Evolutionary conservation across 2,797 vertebrate genomes (phyloP).

Genomic region (Hoplostethus atlanticus): DNA sequence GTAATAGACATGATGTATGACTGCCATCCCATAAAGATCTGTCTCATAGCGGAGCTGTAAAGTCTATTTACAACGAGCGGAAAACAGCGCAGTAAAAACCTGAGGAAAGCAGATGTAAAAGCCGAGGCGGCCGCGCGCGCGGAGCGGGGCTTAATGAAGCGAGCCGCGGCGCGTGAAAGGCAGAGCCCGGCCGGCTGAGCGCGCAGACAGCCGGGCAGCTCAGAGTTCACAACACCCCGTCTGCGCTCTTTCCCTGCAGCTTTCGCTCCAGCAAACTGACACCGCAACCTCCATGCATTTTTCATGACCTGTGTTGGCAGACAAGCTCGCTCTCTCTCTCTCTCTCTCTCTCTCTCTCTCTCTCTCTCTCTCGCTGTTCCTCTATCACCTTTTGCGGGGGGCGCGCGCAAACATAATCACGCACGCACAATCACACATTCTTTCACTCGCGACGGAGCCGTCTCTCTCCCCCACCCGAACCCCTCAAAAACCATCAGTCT

Average conservation of each 20-base stretch:
- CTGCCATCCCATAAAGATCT: neutral
- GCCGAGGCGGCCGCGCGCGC: neutral
- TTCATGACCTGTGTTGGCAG: constrained; percentile 75
- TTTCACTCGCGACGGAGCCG: constrained; percentile 69
- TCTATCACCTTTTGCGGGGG: constrained; percentile 42
- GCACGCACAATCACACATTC: constrained; percentile 56
- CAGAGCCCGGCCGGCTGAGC: constrained; percentile 44
- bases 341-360: constrained; percentile 18
- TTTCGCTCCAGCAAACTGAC: constrained; percentile 75
- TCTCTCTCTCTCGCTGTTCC: constrained; percentile 8
- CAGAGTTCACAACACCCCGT: constrained; percentile 63
- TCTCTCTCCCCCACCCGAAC: constrained; percentile 50
- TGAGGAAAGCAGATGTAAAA: constrained; percentile 26
- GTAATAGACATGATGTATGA: too few relatives aligned
- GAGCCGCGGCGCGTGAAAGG: constrained; percentile 55
- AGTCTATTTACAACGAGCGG: constrained; percentile 28
- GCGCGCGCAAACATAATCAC: constrained; percentile 24
- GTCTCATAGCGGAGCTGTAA: neutral
- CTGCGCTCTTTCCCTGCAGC: constrained; percentile 62
- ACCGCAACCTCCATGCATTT: constrained; percentile 78
- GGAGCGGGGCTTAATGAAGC: constrained; percentile 62
- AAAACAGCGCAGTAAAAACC: constrained; percentile 22
- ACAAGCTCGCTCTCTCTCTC: constrained; percentile 58
- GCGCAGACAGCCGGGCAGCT: constrained; percentile 60
- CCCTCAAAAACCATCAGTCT: constrained; percentile 77